Conservation (phyloP, 2,888 invertebrate species). For the Tetragnatha montana region DNA sequence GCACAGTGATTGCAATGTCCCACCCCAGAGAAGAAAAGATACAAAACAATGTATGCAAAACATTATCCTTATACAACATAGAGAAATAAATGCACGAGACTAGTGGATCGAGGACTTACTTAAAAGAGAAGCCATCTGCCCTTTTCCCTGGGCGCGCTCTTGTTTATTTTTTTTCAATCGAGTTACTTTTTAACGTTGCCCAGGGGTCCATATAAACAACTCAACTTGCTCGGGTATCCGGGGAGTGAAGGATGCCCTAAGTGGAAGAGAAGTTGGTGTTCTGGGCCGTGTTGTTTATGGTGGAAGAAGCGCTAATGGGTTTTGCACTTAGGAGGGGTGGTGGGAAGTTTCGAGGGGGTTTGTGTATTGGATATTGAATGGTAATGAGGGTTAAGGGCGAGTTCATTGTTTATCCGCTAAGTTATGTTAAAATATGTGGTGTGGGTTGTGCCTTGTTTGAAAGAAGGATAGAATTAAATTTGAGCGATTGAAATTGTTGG, state of each 20-base stretch:
- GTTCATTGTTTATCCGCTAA: too few species aligned
- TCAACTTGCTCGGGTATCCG: background rate
- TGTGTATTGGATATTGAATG: too few species aligned
- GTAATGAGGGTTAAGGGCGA: too few species aligned
- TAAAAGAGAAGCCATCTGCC: conserved; percentile 1
- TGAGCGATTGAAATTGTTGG: too few species aligned
- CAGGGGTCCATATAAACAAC: background rate
- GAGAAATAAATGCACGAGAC: background rate
- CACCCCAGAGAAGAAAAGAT: background rate
- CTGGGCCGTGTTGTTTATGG: background rate
- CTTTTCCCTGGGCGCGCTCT: background rate
- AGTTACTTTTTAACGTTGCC: conserved; percentile 21
- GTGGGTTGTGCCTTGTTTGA: too few species aligned
- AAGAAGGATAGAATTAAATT: too few species aligned
- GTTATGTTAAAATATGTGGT: too few species aligned
- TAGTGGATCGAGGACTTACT: conserved; percentile 3
- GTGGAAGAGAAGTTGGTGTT: background rate
- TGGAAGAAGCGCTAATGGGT: too few species aligned
- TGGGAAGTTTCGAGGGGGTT: too few species aligned
- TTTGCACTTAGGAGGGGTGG: too few species aligned
- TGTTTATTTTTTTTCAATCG: background rate
- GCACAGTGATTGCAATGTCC: background rate
- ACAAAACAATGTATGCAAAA: conserved; percentile 3
- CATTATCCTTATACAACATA: background rate
- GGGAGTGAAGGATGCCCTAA: background rate